Evolutionary conservation across 2,113 vertebrate species (phyloP).

Genomic region (Brevimyrus niger): DNA sequence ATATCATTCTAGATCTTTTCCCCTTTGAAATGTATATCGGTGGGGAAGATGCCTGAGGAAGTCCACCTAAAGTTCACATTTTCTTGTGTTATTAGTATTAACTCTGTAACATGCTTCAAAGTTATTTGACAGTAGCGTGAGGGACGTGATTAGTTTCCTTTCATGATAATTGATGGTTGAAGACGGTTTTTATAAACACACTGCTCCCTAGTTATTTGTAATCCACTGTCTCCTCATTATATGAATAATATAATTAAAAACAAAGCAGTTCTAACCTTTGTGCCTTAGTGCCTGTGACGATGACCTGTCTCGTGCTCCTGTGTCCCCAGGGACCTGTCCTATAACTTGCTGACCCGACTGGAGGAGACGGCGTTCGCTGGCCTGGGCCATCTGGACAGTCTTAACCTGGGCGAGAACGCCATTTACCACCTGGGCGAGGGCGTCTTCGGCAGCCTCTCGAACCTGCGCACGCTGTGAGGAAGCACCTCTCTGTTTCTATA

Average conservation of each 20-base stretch:
- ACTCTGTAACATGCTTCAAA: background rate
- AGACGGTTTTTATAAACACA: background rate
- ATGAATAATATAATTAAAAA: background rate
- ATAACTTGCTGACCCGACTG: slow-evolving; percentile 86
- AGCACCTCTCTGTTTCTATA: background rate
- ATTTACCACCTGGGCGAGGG: slow-evolving; percentile 87
- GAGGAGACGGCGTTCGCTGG: slow-evolving; percentile 84
- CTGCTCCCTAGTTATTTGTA: background rate
- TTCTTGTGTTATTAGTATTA: background rate
- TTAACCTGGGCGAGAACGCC: slow-evolving; percentile 84
- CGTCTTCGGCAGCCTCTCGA: slow-evolving; percentile 78
- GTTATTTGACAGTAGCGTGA: background rate
- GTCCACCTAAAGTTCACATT: background rate
- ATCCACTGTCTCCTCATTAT: background rate
- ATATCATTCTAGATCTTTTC: background rate
- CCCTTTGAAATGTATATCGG: background rate
- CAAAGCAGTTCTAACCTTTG: background rate
- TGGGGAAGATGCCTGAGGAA: background rate
- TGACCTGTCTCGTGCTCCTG: background rate
- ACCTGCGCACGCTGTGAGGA: slow-evolving; percentile 76
- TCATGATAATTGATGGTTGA: background rate
- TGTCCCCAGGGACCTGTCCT: slow-evolving; percentile 75
- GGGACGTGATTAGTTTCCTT: background rate
- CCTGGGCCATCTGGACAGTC: slow-evolving; percentile 74
- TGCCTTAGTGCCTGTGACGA: background rate